Percentiles rank a stretch among this genome's conserved stretches.
Evolutionary conservation across 2,888 invertebrate species (phyloP).

Genomic region (Patella pellucida): DNA sequence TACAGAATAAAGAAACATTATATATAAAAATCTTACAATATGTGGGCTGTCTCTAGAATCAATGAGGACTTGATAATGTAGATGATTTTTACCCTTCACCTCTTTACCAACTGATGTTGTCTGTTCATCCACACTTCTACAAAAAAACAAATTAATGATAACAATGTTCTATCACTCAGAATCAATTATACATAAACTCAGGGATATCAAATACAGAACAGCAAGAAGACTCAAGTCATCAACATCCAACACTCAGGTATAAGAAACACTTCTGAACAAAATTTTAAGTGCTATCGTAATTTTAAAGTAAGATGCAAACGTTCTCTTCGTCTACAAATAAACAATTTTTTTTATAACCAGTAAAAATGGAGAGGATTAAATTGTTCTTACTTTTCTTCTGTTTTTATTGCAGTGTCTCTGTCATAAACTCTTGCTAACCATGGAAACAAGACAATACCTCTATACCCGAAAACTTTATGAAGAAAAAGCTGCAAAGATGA

Average conservation of each 20-base stretch:
- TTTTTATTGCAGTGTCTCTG: slow-evolving; percentile 84
- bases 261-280: no score
- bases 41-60: slow-evolving; percentile 96
- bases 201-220: no score
- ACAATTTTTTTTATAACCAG: no score
- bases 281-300: no score
- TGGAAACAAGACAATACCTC: slow-evolving; percentile 96
- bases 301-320: no score
- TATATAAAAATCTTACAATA: slow-evolving; percentile 81
- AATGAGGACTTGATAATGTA: slow-evolving; percentile 97
- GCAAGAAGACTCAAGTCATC: no score
- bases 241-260: no score
- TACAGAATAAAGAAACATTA: background rate
- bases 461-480: slow-evolving; percentile 96
- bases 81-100: slow-evolving; percentile 87
- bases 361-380: background rate
- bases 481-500: slow-evolving; percentile 80
- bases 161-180: no score
- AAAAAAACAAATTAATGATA: slow-evolving; percentile 7
- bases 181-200: no score
- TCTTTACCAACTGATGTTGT: slow-evolving; percentile 54
- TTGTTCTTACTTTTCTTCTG: slow-evolving; percentile 70
- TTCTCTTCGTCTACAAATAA: no score
- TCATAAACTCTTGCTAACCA: slow-evolving; percentile 97
- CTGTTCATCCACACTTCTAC: slow-evolving; percentile 39